Conservation (phyloP, 2,888 invertebrate species). For the Acanthosepion pharaonis region DNA sequence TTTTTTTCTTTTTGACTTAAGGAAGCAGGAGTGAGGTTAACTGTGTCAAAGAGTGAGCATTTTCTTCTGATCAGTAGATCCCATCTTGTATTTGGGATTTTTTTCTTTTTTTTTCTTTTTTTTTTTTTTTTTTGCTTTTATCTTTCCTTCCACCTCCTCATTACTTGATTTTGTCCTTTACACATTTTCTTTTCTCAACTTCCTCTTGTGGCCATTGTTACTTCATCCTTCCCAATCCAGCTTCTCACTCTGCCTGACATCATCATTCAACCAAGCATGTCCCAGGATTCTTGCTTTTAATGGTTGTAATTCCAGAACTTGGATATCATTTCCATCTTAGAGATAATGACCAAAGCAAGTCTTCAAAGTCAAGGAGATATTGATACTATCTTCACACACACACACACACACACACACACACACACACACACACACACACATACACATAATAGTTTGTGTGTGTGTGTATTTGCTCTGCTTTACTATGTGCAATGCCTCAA, state of each 20-base stretch:
- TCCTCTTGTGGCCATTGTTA: not conserved
- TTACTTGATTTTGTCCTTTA: not conserved
- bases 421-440: not conserved
- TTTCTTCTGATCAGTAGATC: not conserved
- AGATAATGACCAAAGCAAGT: not conserved
- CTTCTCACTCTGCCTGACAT: not conserved
- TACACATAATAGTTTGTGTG: not conserved
- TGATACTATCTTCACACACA: not conserved
- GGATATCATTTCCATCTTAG: not conserved
- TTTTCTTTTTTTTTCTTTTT: no score
- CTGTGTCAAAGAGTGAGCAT: not conserved
- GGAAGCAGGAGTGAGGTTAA: not conserved
- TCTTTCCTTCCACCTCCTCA: not conserved
- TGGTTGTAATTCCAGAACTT: slow-evolving; percentile 7
- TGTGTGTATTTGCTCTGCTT: no score
- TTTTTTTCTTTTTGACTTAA: not conserved
- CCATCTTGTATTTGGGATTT: not conserved
- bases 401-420: not conserved
- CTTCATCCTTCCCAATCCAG: not conserved
- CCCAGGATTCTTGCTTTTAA: not conserved
- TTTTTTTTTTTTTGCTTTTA: not conserved
- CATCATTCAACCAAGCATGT: not conserved
- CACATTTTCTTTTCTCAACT: not conserved
- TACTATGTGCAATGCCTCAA: no score
- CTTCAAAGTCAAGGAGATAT: not conserved